Percentiles rank a stretch among this genome's conserved stretches.
Evolutionary conservation across 2,888 invertebrate genomes (phyloP).

Genomic region (Allygus modestus): DNA sequence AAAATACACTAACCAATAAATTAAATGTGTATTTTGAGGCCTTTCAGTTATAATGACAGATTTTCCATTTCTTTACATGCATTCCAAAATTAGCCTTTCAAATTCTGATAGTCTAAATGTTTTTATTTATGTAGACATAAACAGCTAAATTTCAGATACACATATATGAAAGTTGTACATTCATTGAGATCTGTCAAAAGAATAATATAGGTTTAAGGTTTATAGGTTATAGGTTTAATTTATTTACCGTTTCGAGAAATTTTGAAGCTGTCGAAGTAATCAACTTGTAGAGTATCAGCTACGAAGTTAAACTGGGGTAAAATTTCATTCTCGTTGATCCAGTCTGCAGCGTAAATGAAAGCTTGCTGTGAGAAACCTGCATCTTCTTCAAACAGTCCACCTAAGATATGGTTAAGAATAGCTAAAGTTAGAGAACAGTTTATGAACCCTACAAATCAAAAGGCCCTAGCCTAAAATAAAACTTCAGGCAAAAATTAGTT

Average conservation of each 20-base stretch:
- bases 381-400: slow-evolving; percentile 44
- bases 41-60: too few relatives aligned
- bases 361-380: slow-evolving; percentile 2
- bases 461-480: not conserved
- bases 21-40: too few relatives aligned
- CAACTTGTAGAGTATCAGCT: not conserved
- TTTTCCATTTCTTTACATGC: too few relatives aligned
- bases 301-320: slow-evolving; percentile 6
- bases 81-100: too few relatives aligned
- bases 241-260: slow-evolving; percentile 31
- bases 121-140: too few relatives aligned
- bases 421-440: not conserved
- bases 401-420: slow-evolving; percentile 21
- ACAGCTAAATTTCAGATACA: too few relatives aligned
- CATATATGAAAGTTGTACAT: too few relatives aligned
- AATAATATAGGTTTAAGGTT: too few relatives aligned
- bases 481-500: not conserved
- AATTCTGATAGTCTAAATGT: too few relatives aligned
- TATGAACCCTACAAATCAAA: not conserved
- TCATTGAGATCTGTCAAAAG: too few relatives aligned
- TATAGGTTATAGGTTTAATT: too few relatives aligned
- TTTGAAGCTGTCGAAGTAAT: slow-evolving; percentile 47
- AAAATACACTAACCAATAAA: too few relatives aligned
- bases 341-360: slow-evolving; percentile 13
- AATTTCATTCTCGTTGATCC: slow-evolving; percentile 36